Evolutionary conservation across 2,888 invertebrate species (phyloP).

Genomic region (Harpalus rufipes): DNA sequence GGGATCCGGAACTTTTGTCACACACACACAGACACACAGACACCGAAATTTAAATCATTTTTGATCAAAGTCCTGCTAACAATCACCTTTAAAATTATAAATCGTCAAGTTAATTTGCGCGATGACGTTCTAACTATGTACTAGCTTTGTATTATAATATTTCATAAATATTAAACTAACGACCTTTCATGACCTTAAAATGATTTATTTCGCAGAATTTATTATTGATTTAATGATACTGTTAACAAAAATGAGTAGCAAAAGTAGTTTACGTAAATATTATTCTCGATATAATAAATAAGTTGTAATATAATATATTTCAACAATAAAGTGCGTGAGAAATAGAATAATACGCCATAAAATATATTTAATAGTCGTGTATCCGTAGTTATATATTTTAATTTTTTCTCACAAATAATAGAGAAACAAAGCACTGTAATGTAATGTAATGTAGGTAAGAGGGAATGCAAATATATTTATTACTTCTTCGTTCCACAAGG

Average conservation of each 20-base stretch:
- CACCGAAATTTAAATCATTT: too few species aligned
- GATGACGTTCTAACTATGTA: too few species aligned
- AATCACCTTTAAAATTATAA: too few species aligned
- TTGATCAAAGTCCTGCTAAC: too few species aligned
- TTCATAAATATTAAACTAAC: slow-evolving; percentile 12
- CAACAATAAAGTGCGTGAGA: slow-evolving; percentile 32
- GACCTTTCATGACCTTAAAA: slow-evolving; percentile 35
- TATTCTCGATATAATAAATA: slow-evolving; percentile 30
- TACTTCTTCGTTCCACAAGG: slow-evolving; percentile 21
- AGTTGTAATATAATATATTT: slow-evolving; percentile 21
- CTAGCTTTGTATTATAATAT: not conserved
- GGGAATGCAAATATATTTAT: slow-evolving; percentile 24
- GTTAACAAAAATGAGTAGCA: slow-evolving; percentile 30
- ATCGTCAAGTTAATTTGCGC: too few species aligned
- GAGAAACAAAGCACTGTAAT: slow-evolving; percentile 37
- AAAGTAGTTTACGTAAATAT: slow-evolving; percentile 14
- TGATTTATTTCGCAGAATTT: not conserved
- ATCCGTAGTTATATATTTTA: slow-evolving; percentile 45
- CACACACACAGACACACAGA: too few species aligned
- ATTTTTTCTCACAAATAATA: slow-evolving; percentile 28
- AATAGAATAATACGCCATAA: slow-evolving; percentile 48
- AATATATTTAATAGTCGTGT: slow-evolving; percentile 32
- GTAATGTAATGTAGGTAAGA: slow-evolving; percentile 29
- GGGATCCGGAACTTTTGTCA: too few species aligned
- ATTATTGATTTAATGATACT: not conserved